Conservation (phyloP, 2,888 invertebrate genomes). For the Schizaphis graminum region DNA sequence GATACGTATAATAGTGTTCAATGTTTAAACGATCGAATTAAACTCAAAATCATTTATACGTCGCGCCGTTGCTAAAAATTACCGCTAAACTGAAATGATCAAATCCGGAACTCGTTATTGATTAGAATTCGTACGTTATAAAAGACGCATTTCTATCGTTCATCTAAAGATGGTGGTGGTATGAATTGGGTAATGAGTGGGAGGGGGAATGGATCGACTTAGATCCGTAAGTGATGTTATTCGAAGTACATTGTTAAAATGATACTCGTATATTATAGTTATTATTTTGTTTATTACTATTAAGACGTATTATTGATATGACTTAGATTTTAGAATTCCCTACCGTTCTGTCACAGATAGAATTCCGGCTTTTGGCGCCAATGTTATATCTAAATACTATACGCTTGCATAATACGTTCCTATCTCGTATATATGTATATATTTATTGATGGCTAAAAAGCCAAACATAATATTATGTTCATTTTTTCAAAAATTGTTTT, state of each 20-base stretch:
- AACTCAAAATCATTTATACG: constrained; percentile 11
- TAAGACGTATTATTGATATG: not conserved
- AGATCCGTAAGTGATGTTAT: not conserved
- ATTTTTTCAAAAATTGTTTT: no score
- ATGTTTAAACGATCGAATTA: constrained; percentile 46
- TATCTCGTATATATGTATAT: not conserved
- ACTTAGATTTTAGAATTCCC: not conserved
- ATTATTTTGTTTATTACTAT: not conserved
- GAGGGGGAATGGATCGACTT: not conserved
- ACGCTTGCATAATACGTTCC: not conserved
- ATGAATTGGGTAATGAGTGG: not conserved
- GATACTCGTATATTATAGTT: not conserved
- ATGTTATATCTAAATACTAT: no score
- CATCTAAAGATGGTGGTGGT: not conserved
- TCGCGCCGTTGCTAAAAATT: not conserved
- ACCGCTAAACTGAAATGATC: not conserved
- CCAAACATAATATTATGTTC: no score
- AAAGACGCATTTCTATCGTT: not conserved
- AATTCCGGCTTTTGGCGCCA: not conserved
- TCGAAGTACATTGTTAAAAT: not conserved
- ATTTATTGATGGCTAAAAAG: no score
- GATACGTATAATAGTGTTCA: not conserved
- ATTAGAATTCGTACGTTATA: not conserved
- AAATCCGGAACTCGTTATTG: not conserved
- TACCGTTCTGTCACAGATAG: no score